Conservation (phyloP, 64 coral and sea anemone species). For the Pocillopora verrucosa region DNA sequence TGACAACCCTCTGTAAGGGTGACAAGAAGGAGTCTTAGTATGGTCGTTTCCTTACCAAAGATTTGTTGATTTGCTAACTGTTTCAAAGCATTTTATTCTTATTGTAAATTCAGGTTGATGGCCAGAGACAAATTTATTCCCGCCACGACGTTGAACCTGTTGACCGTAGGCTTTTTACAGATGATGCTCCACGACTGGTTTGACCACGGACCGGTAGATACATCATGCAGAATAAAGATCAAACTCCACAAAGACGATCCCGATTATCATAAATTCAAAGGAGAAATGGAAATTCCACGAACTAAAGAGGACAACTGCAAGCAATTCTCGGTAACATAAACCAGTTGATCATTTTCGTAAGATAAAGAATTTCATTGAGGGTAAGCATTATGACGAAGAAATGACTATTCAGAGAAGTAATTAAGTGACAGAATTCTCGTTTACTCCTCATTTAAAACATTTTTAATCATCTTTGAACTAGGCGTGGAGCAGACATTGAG, state of each 20-base stretch:
- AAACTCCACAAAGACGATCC: conserved; percentile 7
- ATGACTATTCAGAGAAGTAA: no score
- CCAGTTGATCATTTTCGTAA: not conserved
- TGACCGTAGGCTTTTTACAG: conserved; percentile 70
- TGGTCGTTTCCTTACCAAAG: no score
- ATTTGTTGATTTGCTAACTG: not conserved
- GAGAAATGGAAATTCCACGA: conserved; percentile 51
- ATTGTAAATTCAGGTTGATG: conserved; percentile 42
- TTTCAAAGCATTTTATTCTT: not conserved
- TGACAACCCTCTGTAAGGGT: no score
- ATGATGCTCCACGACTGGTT: conserved; percentile 90
- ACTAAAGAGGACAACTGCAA: conserved; percentile 53
- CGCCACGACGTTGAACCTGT: conserved; percentile 69
- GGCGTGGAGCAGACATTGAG: no score
- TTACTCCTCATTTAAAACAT: no score
- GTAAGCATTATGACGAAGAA: no score
- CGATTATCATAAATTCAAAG: not conserved
- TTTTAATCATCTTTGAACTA: no score
- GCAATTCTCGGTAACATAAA: not conserved
- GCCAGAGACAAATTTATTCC: conserved; percentile 70
- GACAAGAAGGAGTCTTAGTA: no score
- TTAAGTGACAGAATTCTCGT: no score
- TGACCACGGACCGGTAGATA: conserved; percentile 64
- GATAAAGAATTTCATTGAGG: not conserved
- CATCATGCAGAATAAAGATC: conserved; percentile 31